These are phyloP conservation scores for Xestia ashworthii DNA, from an alignment of 2,888 invertebrate genomes.

Conservation along the genomic window DNA sequence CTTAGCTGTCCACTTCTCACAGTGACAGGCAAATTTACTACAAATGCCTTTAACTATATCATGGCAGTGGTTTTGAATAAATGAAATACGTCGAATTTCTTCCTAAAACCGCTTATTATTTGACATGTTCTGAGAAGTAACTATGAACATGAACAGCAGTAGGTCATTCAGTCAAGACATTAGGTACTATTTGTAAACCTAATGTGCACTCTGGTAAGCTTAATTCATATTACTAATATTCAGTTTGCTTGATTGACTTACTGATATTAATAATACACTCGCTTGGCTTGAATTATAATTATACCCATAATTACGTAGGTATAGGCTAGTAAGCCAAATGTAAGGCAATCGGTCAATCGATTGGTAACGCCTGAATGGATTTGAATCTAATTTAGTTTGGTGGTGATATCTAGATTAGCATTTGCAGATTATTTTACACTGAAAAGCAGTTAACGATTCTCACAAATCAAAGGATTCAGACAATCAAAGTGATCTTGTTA, in stretches of 20 bases:
- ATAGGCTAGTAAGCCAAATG: neutral
- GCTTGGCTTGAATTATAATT: neutral
- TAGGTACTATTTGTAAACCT: neutral
- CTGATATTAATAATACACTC: constrained; percentile 1
- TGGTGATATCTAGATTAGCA: constrained; percentile 10
- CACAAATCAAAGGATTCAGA: neutral
- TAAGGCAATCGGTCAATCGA: constrained; percentile 10
- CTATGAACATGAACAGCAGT: neutral
- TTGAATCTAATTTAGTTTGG: constrained; percentile 11
- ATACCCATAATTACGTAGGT: neutral
- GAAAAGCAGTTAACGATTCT: neutral
- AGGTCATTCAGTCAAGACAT: neutral
- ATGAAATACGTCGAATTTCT: neutral
- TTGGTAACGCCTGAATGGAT: constrained; percentile 12
- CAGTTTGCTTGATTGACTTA: neutral
- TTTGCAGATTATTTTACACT: neutral
- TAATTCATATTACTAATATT: neutral
- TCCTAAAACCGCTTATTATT: neutral
- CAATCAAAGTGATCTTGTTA: neutral
- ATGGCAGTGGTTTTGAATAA: too few relatives aligned
- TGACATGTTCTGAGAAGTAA: too few relatives aligned
- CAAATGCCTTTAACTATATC: neutral
- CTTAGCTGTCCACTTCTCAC: neutral
- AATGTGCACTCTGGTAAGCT: neutral
- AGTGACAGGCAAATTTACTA: neutral